Percentiles rank a stretch among this genome's conserved stretches.
Evolutionary conservation across 2,113 vertebrate genomes (phyloP).

Genomic region (Anoplopoma fimbria): DNA sequence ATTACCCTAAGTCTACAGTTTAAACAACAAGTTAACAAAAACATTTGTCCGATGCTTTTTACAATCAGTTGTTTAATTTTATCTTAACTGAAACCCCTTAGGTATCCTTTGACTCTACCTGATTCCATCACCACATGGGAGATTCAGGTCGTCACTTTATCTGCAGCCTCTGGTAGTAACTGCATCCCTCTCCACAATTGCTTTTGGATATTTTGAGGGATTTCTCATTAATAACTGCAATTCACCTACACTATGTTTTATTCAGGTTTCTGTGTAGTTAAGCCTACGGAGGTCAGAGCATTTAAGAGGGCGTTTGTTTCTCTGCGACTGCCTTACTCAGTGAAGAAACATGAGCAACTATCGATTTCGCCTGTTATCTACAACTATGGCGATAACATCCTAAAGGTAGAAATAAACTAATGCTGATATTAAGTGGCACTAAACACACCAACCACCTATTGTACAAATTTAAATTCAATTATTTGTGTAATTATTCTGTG

Average conservation of each 20-base stretch:
- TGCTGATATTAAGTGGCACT: not conserved
- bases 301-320: conserved; percentile 84
- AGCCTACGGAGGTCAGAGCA: conserved; percentile 77
- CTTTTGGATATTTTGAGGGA: not conserved
- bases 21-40: not conserved
- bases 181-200: not conserved
- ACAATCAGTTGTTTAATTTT: not conserved
- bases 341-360: conserved; percentile 87
- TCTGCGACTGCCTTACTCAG: conserved; percentile 85
- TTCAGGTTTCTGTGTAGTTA: conserved; percentile 87
- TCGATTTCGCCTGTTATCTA: conserved; percentile 87
- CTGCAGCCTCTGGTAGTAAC: conserved; percentile 79
- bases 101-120: conserved; percentile 68
- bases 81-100: conserved; percentile 19
- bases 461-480: not conserved
- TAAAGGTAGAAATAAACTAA: conserved; percentile 29
- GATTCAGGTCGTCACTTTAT: conserved; percentile 87
- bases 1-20: not conserved
- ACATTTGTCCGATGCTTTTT: not conserved
- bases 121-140: conserved; percentile 94
- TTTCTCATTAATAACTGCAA: not conserved
- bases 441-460: not conserved
- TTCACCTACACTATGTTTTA: not conserved
- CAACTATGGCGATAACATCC: conserved; percentile 76
- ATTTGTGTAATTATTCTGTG: not conserved